Evolutionary conservation across 2,888 invertebrate genomes (phyloP), one percentile per base, ranked within the genome.

Genomic region (Apeira syringaria): DNA sequence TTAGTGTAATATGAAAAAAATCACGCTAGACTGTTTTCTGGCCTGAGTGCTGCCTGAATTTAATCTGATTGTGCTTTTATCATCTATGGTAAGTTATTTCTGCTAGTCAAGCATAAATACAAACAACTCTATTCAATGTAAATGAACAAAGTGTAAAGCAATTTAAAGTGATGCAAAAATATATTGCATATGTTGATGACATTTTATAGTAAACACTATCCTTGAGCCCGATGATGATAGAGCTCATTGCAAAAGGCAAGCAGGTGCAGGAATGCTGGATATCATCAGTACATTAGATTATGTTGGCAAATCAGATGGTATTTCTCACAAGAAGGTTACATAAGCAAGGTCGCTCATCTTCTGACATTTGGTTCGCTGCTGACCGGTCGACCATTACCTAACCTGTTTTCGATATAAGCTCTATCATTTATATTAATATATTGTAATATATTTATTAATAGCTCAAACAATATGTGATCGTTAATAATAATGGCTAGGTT

Each of bases 311-410:
- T 68, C 57, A 69, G 66, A 54, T n/a, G 75, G 76, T 78, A 80
- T 80, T 79, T 80, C 75, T 79, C 75, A 68, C 64, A 63, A 72
- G 61, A 68, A 75, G 74, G 73, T 85, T 82, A 85, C 61, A 64
- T 82, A 84, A 85, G 57, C 79, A 88, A 87, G 86, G 87, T 82
- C 82, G 68, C 53, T 71, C 82, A 64, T 81, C 82, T 52, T 51
- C 76, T 87, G 87, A 83, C 88, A 88, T 88, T 88, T 87, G 78
- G 59, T 48, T 62, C 60, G 57, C 64, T 83, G 20, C 24, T 24
- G 84, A 81, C 84, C 83, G 80, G 72, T 68, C 74, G 50, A 42
- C 43, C 56, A 68, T 80, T 81, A 73, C 65, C 70, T 66, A 86
- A 87, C 84, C 75, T 59, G 82, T 83, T 83, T 66, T 70, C 48